Percentiles rank a stretch among this genome's conserved stretches.
Conservation (phyloP, 1,140 invertebrate species). For the Halictus rubicundus region DNA sequence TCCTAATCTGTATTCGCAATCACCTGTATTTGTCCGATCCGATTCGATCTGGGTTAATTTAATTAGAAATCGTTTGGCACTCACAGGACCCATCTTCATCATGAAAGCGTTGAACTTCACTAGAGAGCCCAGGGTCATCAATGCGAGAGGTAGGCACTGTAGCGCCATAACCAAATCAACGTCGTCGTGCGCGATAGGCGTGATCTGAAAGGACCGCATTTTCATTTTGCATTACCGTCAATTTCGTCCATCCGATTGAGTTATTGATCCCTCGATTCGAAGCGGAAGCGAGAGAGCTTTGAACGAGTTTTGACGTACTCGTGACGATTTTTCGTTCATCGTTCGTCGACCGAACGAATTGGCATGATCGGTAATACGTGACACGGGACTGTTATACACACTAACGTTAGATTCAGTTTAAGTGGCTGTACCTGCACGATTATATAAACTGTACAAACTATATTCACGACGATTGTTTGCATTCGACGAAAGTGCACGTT, state of each 20-base stretch:
- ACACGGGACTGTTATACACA: too few species aligned
- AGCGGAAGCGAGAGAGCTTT: too few species aligned
- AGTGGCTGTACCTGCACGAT: neutral
- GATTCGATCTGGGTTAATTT: neutral
- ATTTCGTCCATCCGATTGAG: too few species aligned
- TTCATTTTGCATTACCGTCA: too few species aligned
- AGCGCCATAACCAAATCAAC: neutral
- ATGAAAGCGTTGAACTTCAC: neutral
- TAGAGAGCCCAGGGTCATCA: too few species aligned
- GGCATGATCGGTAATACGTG: too few species aligned
- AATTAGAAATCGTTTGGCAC: neutral
- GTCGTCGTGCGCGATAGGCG: neutral
- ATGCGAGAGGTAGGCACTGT: neutral
- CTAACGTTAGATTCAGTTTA: too few species aligned
- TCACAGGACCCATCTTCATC: neutral
- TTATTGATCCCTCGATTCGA: too few species aligned
- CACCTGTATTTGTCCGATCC: neutral
- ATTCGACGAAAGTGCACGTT: neutral
- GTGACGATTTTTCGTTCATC: too few species aligned
- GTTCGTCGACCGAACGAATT: too few species aligned
- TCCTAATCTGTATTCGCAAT: constrained; percentile 10
- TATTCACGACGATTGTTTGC: neutral
- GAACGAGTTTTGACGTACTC: too few species aligned
- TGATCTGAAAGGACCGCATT: neutral
- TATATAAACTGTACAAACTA: neutral